Evolutionary conservation across 1,140 invertebrate genomes (phyloP).

Genomic region (Aphelinus atriplicis): DNA sequence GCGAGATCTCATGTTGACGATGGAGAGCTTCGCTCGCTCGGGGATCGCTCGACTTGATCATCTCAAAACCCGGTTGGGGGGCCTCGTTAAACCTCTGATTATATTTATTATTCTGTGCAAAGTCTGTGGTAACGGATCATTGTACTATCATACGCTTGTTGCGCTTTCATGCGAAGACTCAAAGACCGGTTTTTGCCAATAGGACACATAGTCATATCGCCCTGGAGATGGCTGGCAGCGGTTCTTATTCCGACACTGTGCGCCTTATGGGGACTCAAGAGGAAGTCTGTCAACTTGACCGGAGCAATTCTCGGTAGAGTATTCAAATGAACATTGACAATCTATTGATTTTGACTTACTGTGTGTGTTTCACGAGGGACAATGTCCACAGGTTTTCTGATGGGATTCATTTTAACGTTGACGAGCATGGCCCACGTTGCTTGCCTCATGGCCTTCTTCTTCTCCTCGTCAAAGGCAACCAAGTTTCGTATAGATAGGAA

Average conservation of each 20-base stretch:
- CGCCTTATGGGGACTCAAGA: slow-evolving; percentile 73
- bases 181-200: neutral
- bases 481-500: slow-evolving; percentile 80
- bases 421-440: slow-evolving; percentile 82
- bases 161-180: too few relatives aligned
- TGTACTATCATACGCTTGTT: too few relatives aligned
- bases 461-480: slow-evolving; percentile 84
- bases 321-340: neutral
- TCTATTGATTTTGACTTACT: too few relatives aligned
- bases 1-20: too few relatives aligned
- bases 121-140: too few relatives aligned
- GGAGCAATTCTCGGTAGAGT: slow-evolving; percentile 76
- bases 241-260: slow-evolving; percentile 76
- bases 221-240: slow-evolving; percentile 78
- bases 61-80: too few relatives aligned
- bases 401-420: slow-evolving; percentile 84
- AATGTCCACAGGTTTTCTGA: slow-evolving; percentile 68
- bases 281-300: slow-evolving; percentile 74
- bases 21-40: too few relatives aligned
- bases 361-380: too few relatives aligned
- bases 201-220: slow-evolving; percentile 73
- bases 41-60: too few relatives aligned
- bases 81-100: too few relatives aligned
- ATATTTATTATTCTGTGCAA: too few relatives aligned
- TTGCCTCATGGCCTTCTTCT: slow-evolving; percentile 81